These are phyloP conservation scores for Pardalotus punctatus DNA, from an alignment of 2,113 vertebrate species.

Conservation along the genomic window DNA sequence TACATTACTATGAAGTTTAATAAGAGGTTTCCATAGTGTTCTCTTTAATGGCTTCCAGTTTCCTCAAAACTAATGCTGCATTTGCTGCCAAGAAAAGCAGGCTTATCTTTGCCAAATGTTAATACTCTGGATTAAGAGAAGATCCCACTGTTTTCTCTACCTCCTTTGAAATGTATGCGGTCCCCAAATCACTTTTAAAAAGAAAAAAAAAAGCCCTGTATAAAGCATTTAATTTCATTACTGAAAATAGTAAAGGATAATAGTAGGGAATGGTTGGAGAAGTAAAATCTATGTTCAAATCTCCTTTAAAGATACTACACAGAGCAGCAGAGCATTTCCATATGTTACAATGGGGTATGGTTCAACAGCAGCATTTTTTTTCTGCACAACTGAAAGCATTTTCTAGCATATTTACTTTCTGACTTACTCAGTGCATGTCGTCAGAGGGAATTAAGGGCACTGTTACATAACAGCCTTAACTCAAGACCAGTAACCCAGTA, in stretches of 20 bases:
- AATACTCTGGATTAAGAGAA: not conserved
- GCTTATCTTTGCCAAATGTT: not conserved
- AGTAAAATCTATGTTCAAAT: not conserved
- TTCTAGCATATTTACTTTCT: not conserved
- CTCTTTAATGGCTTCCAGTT: not conserved
- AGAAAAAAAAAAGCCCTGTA: not conserved
- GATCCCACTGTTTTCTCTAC: not conserved
- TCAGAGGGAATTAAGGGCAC: not conserved
- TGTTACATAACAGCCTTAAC: not conserved
- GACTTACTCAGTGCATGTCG: not conserved
- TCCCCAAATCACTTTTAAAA: not conserved
- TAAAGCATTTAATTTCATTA: not conserved
- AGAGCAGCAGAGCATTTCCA: not conserved
- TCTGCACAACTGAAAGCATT: not conserved
- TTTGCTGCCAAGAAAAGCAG: conserved; percentile 9
- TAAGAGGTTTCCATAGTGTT: not conserved
- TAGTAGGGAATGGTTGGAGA: not conserved
- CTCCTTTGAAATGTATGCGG: not conserved
- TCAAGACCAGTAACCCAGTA: not conserved
- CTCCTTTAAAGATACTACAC: not conserved
- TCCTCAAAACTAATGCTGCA: not conserved
- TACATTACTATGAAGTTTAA: not conserved
- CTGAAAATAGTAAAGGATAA: not conserved
- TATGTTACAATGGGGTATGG: not conserved
- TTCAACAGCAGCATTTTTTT: not conserved